Percentiles rank a stretch among this genome's conserved stretches.
phyloP scores from a whole-genome alignment of 2,797 vertebrate genomes.

The Pterois miles region DNA sequence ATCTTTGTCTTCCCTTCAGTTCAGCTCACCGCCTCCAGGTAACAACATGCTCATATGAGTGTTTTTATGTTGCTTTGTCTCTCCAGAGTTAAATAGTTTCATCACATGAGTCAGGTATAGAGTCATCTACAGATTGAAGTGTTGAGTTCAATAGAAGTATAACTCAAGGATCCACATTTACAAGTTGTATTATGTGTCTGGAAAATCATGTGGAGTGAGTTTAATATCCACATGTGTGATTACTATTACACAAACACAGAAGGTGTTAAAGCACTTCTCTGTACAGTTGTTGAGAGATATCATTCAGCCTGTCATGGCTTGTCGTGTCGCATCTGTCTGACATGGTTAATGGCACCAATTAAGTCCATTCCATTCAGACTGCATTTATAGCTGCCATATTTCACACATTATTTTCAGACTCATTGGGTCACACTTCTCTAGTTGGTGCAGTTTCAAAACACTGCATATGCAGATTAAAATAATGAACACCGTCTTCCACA shows the following conservation, averaged over 20 bases:
- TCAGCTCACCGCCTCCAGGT: conserved; percentile 83
- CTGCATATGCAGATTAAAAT: neutral
- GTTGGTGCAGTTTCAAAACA: conserved; percentile 24
- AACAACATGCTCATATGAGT: conserved; percentile 31
- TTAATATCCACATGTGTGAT: neutral
- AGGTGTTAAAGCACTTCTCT: no score
- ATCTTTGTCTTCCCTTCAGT: conserved; percentile 82
- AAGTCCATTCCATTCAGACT: conserved; percentile 14
- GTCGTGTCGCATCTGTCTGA: conserved; percentile 11
- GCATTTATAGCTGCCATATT: conserved; percentile 8
- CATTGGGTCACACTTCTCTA: conserved; percentile 15
- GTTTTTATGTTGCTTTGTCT: neutral
- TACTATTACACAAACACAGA: neutral
- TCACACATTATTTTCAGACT: conserved; percentile 25
- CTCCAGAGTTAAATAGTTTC: neutral
- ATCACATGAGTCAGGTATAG: neutral
- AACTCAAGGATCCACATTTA: no score
- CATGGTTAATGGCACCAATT: conserved; percentile 15
- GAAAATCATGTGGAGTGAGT: neutral
- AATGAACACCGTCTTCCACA: neutral
- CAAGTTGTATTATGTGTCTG: neutral
- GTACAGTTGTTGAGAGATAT: neutral
- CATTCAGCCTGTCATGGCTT: neutral
- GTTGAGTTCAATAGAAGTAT: neutral
- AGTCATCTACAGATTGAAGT: neutral